A percentile compares a stretch with the other conserved stretches of the same genome.
phyloP scores from a whole-genome alignment of 2,797 vertebrate genomes.

The Schizopygopsis malacanthus region DNA sequence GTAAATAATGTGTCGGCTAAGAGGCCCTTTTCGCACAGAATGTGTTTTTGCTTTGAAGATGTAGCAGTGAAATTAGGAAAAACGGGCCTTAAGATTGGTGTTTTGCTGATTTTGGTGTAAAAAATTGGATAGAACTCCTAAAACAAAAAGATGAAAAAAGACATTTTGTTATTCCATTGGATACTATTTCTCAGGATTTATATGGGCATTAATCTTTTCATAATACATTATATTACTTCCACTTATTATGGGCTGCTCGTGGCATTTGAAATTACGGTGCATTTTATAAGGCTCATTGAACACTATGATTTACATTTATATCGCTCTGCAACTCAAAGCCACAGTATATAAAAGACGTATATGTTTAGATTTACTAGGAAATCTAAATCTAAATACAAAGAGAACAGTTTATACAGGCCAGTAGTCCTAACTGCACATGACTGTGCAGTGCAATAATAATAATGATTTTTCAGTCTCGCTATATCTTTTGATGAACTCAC shows the following conservation, averaged over 20 bases:
- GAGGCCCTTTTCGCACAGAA: not conserved
- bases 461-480: not conserved
- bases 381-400: not conserved
- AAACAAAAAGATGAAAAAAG: conserved; percentile 1
- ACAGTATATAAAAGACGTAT: not conserved
- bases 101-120: not conserved
- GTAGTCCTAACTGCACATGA: not conserved
- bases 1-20: not conserved
- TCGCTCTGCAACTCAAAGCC: not conserved
- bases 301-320: conserved; percentile 14
- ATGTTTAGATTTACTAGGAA: not conserved
- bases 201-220: not conserved
- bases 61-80: not conserved
- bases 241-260: not conserved
- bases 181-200: not conserved
- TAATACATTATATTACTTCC: not conserved
- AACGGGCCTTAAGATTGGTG: not conserved
- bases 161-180: not conserved
- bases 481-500: conserved; percentile 1
- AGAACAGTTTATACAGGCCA: not conserved
- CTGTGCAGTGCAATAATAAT: not conserved
- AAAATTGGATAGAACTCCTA: not conserved
- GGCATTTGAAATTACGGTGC: not conserved
- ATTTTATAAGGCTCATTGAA: conserved; percentile 1
- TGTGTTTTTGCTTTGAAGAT: not conserved